Conservation (phyloP, 1,140 invertebrate species). For the Drosophila eugracilis region DNA sequence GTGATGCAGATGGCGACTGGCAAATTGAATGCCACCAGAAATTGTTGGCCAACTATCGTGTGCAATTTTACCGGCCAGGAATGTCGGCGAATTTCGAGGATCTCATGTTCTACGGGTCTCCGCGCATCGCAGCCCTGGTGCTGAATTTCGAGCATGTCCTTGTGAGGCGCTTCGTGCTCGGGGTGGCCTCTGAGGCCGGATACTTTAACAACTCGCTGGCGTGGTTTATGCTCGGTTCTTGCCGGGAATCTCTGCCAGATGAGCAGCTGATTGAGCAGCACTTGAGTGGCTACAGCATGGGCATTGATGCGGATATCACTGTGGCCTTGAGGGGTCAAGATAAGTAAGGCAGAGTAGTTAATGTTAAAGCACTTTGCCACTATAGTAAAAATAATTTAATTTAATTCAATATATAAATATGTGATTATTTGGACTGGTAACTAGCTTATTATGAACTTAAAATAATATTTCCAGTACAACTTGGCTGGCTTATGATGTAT, state of each 20-base stretch:
- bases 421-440: too few relatives aligned
- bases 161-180: constrained; percentile 23
- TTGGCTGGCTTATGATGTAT: constrained; percentile 68
- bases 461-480: constrained; percentile 13
- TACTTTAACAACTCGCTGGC: constrained; percentile 69
- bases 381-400: too few relatives aligned
- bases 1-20: constrained; percentile 8
- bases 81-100: constrained; percentile 49
- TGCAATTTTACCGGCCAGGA: constrained; percentile 63
- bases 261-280: constrained; percentile 37
- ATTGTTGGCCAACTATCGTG: constrained; percentile 64
- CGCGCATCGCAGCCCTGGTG: constrained; percentile 61
- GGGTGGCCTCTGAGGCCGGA: constrained; percentile 38
- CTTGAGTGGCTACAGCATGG: constrained; percentile 56
- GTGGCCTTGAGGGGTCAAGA: constrained; percentile 35
- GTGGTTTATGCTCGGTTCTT: constrained; percentile 60
- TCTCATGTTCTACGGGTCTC: constrained; percentile 59
- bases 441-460: background rate
- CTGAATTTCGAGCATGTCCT: constrained; percentile 27
- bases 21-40: constrained; percentile 47
- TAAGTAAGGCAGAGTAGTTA: constrained; percentile 22
- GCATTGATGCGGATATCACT: constrained; percentile 71
- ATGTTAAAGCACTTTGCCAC: too few relatives aligned
- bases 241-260: constrained; percentile 10
- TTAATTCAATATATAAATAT: too few relatives aligned